phyloP scores from a whole-genome alignment of 2,797 vertebrate species.

The Phoebastria nigripes region DNA sequence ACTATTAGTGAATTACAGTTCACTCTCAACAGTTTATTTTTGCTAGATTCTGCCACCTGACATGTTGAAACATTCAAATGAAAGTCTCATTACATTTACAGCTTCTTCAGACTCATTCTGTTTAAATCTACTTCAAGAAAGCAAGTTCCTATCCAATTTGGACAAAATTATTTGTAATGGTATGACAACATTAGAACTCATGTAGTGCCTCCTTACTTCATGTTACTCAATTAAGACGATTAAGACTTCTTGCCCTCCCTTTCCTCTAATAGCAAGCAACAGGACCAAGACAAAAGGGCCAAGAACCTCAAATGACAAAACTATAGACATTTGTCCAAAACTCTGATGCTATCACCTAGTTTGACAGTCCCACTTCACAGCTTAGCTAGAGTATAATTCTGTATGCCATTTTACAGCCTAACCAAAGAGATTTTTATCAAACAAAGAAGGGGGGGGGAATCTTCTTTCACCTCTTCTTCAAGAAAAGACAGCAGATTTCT shows the following conservation, averaged over 20 bases:
- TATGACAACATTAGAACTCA: background rate
- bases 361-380: background rate
- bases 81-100: background rate
- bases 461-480: background rate
- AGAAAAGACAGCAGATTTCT: background rate
- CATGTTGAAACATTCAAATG: background rate
- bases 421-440: background rate
- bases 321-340: background rate
- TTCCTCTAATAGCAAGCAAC: background rate
- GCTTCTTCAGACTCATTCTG: background rate
- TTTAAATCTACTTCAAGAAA: background rate
- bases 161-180: background rate
- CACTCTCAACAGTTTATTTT: background rate
- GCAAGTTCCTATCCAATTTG: background rate
- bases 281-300: background rate
- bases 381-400: background rate
- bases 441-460: too few relatives aligned
- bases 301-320: background rate
- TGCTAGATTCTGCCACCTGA: background rate
- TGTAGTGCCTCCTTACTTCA: background rate
- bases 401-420: background rate
- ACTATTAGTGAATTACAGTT: background rate
- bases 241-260: background rate
- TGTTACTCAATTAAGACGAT: background rate
- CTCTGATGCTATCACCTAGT: background rate